Base-by-base conservation (phyloP, 2,113 vertebrate species). In the Verasper variegatus region DNA sequence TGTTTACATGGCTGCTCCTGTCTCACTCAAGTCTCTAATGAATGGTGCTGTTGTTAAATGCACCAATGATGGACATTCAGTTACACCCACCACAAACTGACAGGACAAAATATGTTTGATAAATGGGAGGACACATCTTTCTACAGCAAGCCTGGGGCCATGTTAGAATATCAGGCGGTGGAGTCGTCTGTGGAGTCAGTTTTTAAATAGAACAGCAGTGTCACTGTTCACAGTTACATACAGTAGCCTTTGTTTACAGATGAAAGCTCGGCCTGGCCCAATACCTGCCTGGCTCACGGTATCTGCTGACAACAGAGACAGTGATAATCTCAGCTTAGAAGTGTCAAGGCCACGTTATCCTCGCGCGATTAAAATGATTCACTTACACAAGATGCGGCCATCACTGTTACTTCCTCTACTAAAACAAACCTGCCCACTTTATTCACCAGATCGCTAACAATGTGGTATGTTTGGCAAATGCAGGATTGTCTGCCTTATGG, bases 321-420 rank as follows among this genome's bases (percentile, higher is more conserved):
- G 55, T 64, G 88, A 87, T 93, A 90, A 94, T 89, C 89, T 89
- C 80, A 86, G 83, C 75, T 92, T 86, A 87, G 58, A 88, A 65
- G 74, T 90, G 76, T 92, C 89, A 91, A 91, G 83, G 87, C 81
- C 84, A 74, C 62, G 83, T 76, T 74, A 83, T 78, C 73, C 57
- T 63, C 64, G 55, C 14, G 64, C 2, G 76, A 89, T 90, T 86
- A 56, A 7, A 76, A 83, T 78, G 72, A 86, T 69, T 71, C 52
- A 82, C 42, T 66, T 69, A 69, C 45, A 71, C 74, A 73, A 71
- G 42, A n/a, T 21, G 51, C 20, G 21, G 4, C 18, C 21, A 21
- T 56, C 20, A 56, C n/a, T 55, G 17, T 26, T 15, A 14, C 12
- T 14, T 26, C 21, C 55, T 12, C 55, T 57, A 9, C 55, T 37